Percentiles rank a stretch among this genome's conserved stretches.
phyloP scores from a whole-genome alignment of 2,888 invertebrate species.

The Ormyrus labotus region DNA sequence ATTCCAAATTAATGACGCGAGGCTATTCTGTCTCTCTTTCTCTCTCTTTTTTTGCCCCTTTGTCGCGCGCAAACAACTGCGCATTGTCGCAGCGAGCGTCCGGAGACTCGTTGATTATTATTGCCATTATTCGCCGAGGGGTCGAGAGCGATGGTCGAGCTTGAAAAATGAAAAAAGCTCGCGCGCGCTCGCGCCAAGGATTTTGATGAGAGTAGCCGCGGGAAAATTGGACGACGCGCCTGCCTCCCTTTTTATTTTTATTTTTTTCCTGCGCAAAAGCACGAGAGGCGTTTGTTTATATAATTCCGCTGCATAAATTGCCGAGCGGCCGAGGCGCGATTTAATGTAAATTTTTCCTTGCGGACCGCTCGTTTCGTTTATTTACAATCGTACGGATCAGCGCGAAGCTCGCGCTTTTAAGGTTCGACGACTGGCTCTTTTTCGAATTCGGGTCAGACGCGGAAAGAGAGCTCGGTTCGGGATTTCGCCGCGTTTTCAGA shows the following conservation, averaged over 20 bases:
- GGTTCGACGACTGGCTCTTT: background rate
- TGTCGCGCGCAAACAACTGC: constrained; percentile 17
- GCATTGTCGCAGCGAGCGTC: background rate
- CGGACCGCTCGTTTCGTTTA: constrained; percentile 23
- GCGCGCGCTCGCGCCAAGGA: constrained; percentile 1
- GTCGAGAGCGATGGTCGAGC: constrained; percentile 3
- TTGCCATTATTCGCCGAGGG: constrained; percentile 36
- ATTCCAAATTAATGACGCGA: constrained; percentile 50
- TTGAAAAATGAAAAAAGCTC: constrained; percentile 19
- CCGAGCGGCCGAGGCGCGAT: background rate
- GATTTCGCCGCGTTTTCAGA: background rate
- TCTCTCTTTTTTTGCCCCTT: background rate
- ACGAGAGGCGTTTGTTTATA: background rate
- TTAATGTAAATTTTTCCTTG: constrained; percentile 29
- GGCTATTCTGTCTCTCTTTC: background rate
- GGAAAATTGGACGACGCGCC: constrained; percentile 37
- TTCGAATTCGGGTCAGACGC: constrained; percentile 19
- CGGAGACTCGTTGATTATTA: constrained; percentile 42
- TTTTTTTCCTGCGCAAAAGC: background rate
- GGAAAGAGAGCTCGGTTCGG: constrained; percentile 12
- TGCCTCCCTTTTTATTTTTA: background rate
- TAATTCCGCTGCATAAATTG: too few species aligned
- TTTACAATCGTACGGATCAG: constrained; percentile 28
- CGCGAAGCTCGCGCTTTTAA: too few species aligned
- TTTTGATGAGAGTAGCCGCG: constrained; percentile 36